A percentile compares a stretch with the other conserved stretches of the same genome.
phyloP scores from a whole-genome alignment of 2,888 invertebrate species.

The Rhagium mordax region DNA sequence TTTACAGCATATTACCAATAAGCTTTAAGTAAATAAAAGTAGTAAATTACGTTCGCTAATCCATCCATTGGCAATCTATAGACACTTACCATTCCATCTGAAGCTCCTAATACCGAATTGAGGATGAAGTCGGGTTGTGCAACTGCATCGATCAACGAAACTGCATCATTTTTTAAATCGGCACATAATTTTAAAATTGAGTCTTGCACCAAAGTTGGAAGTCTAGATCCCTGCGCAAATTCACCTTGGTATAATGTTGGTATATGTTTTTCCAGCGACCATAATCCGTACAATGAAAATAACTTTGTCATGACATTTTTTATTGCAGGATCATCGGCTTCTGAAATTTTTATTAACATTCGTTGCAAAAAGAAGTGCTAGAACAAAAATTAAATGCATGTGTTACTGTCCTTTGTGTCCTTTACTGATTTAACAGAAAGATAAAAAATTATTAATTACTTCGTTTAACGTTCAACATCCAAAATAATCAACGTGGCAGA shows the following conservation, averaged over 20 bases:
- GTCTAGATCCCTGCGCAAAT: conserved; percentile 73
- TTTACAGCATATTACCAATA: too few species aligned
- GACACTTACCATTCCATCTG: conserved; percentile 88
- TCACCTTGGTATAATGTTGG: conserved; percentile 80
- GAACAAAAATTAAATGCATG: too few species aligned
- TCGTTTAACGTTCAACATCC: too few species aligned
- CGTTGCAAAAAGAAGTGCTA: conserved; percentile 74
- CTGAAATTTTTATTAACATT: conserved; percentile 70
- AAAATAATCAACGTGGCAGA: too few species aligned
- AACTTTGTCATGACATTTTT: conserved; percentile 74
- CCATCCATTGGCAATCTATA: too few species aligned
- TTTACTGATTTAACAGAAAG: too few species aligned
- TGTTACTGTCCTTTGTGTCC: too few species aligned
- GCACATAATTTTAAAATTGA: conserved; percentile 78
- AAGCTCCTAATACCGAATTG: conserved; percentile 87
- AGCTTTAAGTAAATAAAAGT: too few species aligned
- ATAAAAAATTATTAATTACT: too few species aligned
- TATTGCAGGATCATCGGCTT: conserved; percentile 70
- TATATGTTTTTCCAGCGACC: conserved; percentile 83
- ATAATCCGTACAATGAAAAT: conserved; percentile 78
- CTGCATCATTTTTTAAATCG: conserved; percentile 80
- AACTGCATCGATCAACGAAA: conserved; percentile 85
- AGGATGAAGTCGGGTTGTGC: conserved; percentile 92
- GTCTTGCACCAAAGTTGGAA: conserved; percentile 77
- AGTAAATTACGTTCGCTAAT: too few species aligned